Conservation (phyloP, 1,140 invertebrate species). For the Lasioglossum albipes region DNA sequence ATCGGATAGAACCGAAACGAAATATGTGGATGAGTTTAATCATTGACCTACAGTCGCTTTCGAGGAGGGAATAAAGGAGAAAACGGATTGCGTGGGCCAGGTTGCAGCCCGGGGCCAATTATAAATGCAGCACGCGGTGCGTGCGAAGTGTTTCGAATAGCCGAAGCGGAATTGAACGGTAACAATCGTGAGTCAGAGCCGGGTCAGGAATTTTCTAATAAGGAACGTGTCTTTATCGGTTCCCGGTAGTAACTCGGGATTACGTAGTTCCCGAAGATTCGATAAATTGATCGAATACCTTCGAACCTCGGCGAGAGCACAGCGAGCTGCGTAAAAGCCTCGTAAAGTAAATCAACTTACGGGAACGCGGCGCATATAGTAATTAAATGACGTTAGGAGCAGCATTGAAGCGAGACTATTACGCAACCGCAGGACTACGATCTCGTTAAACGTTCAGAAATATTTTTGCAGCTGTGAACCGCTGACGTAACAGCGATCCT, state of each 20-base stretch:
- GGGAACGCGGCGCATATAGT: background rate
- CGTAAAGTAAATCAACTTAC: background rate
- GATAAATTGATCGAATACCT: background rate
- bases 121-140: background rate
- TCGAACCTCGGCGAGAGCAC: background rate
- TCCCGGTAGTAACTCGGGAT: background rate
- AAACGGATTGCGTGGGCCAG: background rate
- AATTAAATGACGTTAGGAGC: slow-evolving; percentile 13
- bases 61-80: too few species aligned
- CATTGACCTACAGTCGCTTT: background rate
- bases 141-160: background rate
- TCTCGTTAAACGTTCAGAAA: background rate
- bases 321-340: background rate
- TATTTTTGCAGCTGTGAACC: background rate
- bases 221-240: slow-evolving; percentile 11
- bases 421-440: background rate
- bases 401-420: slow-evolving; percentile 10
- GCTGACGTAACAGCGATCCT: background rate
- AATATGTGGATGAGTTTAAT: too few species aligned
- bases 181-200: slow-evolving; percentile 17
- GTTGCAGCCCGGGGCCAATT: background rate
- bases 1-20: too few species aligned
- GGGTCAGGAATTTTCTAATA: slow-evolving; percentile 23
- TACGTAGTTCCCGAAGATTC: background rate
- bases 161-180: background rate